Evolutionary conservation across 1,140 invertebrate genomes (phyloP), one percentile per base, ranked within the genome.

Genomic region (Chironomus striatipennis): DNA sequence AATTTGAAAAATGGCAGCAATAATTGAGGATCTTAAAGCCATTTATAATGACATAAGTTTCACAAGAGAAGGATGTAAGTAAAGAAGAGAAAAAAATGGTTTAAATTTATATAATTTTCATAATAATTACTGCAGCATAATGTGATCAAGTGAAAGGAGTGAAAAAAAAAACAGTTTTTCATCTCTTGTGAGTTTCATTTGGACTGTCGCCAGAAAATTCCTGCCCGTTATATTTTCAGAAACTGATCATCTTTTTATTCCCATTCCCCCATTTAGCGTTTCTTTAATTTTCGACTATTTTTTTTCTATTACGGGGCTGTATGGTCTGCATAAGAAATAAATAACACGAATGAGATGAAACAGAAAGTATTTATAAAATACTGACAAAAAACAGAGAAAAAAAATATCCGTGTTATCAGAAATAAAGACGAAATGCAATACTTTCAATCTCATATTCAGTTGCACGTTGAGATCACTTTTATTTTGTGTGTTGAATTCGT

Each of bases 31-130:
- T 12, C 47, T 74, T 15, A 74, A 74, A 43, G 20, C 73, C 12
- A 17, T 74, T 15, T 57, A 24, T 10, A 74, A 24, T 70, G 65
- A 70, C 12, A 57, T 64, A 21, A 47, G 21, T 24, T 74, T 74
- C 18, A 74, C 21, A 15, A 74, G 17, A 12, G 43, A 74, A 18
- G 42, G 24, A 57, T 64, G 73, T 74, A 74, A 74, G 73, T 17
- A 10, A 20, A 70, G 2, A n/a, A n/a, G 7, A n/a, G 18, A 17
- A 8, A 20, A 70, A 70, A 70, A 12, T 2, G 18, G n/a, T 20
- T 70, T 17, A 20, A 20, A 70, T 70, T 9, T 70, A 70, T 20
- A 20, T 18, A 18, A 20, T 20, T 70, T 20, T 70, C 9, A 18
- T 70, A 18, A 18, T 70, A 70, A 70, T 70, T 70, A 20, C 18